Evolutionary conservation across 1,140 invertebrate genomes (phyloP), one percentile per base, ranked within the genome.

Genomic region (Penaeus indicus): DNA sequence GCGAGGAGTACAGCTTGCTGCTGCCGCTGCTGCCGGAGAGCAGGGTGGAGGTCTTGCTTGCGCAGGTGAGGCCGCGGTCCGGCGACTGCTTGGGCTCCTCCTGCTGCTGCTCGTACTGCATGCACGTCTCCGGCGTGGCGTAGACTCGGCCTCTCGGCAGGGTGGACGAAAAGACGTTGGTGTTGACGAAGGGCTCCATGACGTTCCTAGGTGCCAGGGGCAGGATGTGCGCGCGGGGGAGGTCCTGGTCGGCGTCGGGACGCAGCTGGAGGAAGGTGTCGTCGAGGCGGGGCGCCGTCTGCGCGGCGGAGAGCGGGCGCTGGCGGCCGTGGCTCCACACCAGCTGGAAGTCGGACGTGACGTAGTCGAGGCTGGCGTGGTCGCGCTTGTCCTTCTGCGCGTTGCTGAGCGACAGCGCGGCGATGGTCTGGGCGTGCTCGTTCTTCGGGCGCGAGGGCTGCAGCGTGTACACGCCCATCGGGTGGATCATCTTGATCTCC

Each of bases 331-430:
- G 87, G 42, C 81, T 84, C 87, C 87, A 88, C 69, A 88, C 87
- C 27, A 88, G 69, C 69, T 88, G 87, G 69, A 88, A 88, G 82
- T 88, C 87, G 18, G 87, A 84, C 5, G 87, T 88, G 3, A 88
- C 87, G 61, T 88, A 88, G 72, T 88, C 87, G 7, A 88, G 82
- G 81, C 87, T 88, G 54, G 64, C 83, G 47, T 82, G 79, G 27
- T 83, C 86, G n/a, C 86, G 80, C 63, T 86, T 86, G 21, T n/a
- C 60, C 27, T 64, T 80, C 38, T 60, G 63, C n/a, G n/a, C 60
- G 25, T 54, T 77, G 61, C 21, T 79, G 11, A 84, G 61, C 32
- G 80, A 83, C 4, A 88, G 61, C 32, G 80, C 87, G 11, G 67
- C 81, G 19, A 88, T 72, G 21, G 87, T 88, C 22, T 77, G 87